phyloP scores from a whole-genome alignment of 2,888 invertebrate genomes.

The Cerastis rubricosa region DNA sequence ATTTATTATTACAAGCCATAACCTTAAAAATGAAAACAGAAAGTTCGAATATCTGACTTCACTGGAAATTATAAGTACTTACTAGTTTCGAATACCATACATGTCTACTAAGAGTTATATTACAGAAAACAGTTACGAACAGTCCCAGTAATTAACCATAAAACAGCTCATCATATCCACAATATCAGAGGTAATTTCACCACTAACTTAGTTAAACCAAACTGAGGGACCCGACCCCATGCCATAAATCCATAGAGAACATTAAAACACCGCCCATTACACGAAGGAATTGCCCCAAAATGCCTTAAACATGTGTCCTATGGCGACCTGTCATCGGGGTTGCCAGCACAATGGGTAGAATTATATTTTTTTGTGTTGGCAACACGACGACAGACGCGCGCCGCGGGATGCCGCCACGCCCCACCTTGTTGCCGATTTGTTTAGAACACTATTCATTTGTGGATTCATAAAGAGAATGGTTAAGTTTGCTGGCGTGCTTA shows the following conservation, averaged over 20 bases:
- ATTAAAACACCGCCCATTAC: conserved; percentile 89
- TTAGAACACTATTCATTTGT: conserved; percentile 85
- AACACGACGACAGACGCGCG: conserved; percentile 89
- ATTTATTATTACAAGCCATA: not conserved
- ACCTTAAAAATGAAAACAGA: not conserved
- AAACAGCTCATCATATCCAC: conserved; percentile 71
- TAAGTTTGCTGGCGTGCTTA: not conserved
- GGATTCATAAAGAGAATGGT: conserved; percentile 66
- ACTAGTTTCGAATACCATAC: not conserved
- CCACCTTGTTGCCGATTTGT: conserved; percentile 88
- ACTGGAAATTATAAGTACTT: not conserved
- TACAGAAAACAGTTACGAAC: conserved; percentile 23
- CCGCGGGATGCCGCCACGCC: conserved; percentile 88
- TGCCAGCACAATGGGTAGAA: conserved; percentile 84
- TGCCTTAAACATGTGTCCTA: conserved; percentile 90
- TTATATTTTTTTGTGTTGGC: conserved; percentile 89
- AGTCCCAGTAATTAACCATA: conserved; percentile 45
- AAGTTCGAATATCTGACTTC: not conserved
- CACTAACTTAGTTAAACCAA: conserved; percentile 77
- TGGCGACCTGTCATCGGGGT: conserved; percentile 90
- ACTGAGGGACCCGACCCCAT: conserved; percentile 79
- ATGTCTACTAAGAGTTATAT: conserved; percentile 18
- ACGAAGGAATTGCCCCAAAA: conserved; percentile 89
- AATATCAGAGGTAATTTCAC: conserved; percentile 78
- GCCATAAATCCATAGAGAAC: conserved; percentile 86